phyloP scores from a whole-genome alignment of 2,888 invertebrate genomes.

The Rotaria sp. region DNA sequence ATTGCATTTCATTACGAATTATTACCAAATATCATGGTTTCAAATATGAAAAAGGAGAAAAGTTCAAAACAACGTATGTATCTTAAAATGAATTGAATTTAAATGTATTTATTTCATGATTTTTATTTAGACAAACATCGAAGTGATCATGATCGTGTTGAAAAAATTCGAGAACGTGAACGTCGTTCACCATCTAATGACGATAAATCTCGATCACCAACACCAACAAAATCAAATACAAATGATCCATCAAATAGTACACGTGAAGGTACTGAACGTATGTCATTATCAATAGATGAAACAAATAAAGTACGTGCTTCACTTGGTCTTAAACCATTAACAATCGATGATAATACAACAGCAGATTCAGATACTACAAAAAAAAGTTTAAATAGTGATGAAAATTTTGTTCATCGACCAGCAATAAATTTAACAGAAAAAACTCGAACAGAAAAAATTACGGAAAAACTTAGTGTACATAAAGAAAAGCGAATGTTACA shows the following conservation, averaged over 20 bases:
- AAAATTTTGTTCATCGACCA: conserved; percentile 57
- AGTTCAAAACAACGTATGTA: neutral
- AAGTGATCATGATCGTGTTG: neutral
- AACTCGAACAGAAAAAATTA: conserved; percentile 70
- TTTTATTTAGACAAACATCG: conserved; percentile 17
- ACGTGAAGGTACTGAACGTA: neutral
- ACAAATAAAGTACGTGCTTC: conserved; percentile 70
- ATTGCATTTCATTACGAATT: neutral
- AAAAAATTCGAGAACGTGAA: neutral
- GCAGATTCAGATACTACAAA: conserved; percentile 50
- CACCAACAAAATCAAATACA: neutral
- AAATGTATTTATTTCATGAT: neutral
- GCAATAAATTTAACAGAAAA: conserved; percentile 61
- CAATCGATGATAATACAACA: conserved; percentile 58
- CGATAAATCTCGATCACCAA: neutral
- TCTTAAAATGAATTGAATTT: neutral
- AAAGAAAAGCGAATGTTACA: conserved; percentile 73
- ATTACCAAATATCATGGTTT: neutral
- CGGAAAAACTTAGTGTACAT: conserved; percentile 69
- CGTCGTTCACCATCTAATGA: neutral
- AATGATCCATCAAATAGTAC: neutral
- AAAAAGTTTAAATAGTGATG: conserved; percentile 64
- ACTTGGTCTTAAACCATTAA: conserved; percentile 82
- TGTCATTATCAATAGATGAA: conserved; percentile 37
- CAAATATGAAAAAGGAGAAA: conserved; percentile 4